Conservation (phyloP, 2,797 vertebrate species). For the Eutrigla gurnardus region DNA sequence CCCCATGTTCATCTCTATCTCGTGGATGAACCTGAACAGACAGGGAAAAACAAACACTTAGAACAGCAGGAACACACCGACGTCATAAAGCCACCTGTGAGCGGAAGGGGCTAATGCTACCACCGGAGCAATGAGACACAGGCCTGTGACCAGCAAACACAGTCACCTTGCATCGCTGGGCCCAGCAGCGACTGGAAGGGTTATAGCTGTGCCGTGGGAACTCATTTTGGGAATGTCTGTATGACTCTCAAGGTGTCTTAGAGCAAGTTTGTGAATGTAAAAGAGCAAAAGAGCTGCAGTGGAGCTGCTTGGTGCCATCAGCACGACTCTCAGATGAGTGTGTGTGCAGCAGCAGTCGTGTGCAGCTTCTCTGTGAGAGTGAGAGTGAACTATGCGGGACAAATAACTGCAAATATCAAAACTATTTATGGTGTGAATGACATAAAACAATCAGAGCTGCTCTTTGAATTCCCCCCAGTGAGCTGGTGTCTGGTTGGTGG, state of each 20-base stretch:
- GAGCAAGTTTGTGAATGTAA: conserved; percentile 36
- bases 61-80: background rate
- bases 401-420: background rate
- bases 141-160: conserved; percentile 22
- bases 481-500: conserved; percentile 59
- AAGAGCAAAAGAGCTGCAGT: conserved; percentile 41
- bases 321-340: conserved; percentile 27
- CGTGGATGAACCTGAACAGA: conserved; percentile 93
- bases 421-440: conserved; percentile 17
- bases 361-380: background rate
- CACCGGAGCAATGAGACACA: conserved; percentile 34
- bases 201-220: conserved; percentile 26
- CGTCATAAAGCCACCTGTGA: background rate
- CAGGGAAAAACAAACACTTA: conserved; percentile 27
- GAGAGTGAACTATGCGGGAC: background rate
- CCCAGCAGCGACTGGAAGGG: conserved; percentile 1
- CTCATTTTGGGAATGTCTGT: conserved; percentile 32
- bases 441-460: conserved; percentile 36
- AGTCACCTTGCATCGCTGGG: conserved; percentile 21
- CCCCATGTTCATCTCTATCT: conserved; percentile 93
- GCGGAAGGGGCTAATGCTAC: conserved; percentile 18
- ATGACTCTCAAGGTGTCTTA: conserved; percentile 44
- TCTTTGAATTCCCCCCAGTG: conserved; percentile 17
- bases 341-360: background rate
- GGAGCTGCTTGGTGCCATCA: conserved; percentile 41